Evolutionary conservation across 1,140 invertebrate species (phyloP).

Genomic region (Gryllus bimaculatus): DNA sequence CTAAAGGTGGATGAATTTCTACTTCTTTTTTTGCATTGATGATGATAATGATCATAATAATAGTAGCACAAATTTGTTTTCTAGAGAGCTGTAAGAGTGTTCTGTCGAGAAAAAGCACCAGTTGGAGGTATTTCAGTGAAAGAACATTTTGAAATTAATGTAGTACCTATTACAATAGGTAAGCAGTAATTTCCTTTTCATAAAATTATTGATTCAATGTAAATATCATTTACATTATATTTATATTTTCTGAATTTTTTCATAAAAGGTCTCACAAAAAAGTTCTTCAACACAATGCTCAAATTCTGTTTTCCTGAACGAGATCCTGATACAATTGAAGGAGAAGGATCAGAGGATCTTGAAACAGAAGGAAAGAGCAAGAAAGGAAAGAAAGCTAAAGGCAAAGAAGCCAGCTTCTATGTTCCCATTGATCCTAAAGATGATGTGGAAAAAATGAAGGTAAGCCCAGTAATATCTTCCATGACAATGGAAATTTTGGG

Average conservation of each 20-base stretch:
- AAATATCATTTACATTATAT: background rate
- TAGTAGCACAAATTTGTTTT: conserved; percentile 20
- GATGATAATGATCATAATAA: background rate
- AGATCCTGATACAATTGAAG: conserved; percentile 73
- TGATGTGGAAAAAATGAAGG: conserved; percentile 98
- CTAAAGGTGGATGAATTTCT: too few relatives aligned
- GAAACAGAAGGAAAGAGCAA: conserved; percentile 38
- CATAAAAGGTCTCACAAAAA: conserved; percentile 75
- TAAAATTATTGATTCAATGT: conserved; percentile 8
- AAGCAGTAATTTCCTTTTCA: conserved; percentile 24
- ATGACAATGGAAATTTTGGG: background rate
- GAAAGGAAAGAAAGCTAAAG: conserved; percentile 36
- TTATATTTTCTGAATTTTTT: background rate
- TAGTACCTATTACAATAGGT: conserved; percentile 87
- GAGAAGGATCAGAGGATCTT: conserved; percentile 49
- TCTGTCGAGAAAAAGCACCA: conserved; percentile 81
- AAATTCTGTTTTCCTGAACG: conserved; percentile 98
- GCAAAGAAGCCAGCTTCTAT: conserved; percentile 80
- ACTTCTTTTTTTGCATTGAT: background rate
- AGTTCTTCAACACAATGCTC: conserved; percentile 95
- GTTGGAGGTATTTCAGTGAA: conserved; percentile 97
- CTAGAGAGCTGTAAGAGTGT: conserved; percentile 71
- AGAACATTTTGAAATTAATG: conserved; percentile 96
- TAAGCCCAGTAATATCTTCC: conserved; percentile 26
- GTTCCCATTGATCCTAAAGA: conserved; percentile 76